Percentiles rank a stretch among this genome's conserved stretches.
Conservation (phyloP, 64 coral and sea anemone species). For the Exaiptasia diaphana region DNA sequence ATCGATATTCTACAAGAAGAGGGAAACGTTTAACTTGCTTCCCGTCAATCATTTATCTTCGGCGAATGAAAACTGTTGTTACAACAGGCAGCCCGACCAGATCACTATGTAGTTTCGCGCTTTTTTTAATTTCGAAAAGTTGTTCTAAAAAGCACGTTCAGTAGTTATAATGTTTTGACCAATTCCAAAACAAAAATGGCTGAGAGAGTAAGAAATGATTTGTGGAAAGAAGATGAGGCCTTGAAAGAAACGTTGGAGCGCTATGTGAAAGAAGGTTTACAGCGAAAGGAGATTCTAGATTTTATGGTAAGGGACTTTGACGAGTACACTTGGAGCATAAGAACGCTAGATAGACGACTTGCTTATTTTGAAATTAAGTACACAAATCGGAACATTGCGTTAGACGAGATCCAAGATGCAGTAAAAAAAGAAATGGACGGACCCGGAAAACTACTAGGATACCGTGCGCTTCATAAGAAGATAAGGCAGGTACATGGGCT, state of each 20-base stretch:
- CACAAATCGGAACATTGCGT: slow-evolving; percentile 10
- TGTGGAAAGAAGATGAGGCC: slow-evolving; percentile 26
- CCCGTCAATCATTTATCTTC: not conserved
- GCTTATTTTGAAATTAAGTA: slow-evolving; percentile 10
- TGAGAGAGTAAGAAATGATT: slow-evolving; percentile 10
- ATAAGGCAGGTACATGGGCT: not conserved
- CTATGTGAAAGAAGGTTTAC: slow-evolving; percentile 47
- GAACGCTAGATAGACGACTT: slow-evolving; percentile 24
- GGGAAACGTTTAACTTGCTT: not conserved
- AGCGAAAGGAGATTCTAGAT: slow-evolving; percentile 40
- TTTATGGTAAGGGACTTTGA: slow-evolving; percentile 34
- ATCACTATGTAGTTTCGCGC: not conserved
- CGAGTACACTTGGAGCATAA: slow-evolving; percentile 34
- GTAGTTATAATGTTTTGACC: not conserved
- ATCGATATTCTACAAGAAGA: not conserved
- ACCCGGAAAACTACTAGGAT: slow-evolving; percentile 20
- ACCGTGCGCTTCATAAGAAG: slow-evolving; percentile 33
- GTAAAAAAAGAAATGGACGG: slow-evolving; percentile 27
- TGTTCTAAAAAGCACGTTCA: not conserved
- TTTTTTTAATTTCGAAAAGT: not conserved
- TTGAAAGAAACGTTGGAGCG: slow-evolving; percentile 25
- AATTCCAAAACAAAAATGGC: slow-evolving; percentile 30
- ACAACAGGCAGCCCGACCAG: not conserved
- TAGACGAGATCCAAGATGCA: slow-evolving; percentile 21
- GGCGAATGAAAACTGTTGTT: not conserved